Base-by-base conservation (phyloP, 2,113 vertebrate genomes). In the Odocoileus virginianus region DNA sequence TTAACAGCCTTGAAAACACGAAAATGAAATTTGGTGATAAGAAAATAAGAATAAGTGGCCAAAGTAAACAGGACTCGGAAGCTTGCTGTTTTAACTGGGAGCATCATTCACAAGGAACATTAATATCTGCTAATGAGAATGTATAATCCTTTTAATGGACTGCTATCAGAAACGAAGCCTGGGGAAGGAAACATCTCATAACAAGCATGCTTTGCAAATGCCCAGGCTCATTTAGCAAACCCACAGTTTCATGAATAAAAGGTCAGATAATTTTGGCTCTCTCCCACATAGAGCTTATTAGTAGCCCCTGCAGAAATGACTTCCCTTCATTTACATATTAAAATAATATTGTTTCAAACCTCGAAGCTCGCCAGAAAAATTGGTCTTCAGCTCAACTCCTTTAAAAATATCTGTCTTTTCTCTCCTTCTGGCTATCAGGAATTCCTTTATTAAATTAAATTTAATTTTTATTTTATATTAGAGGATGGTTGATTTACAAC, bases 21-120 rank as follows among this genome's bases (percentile, higher is more conserved):
- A 33, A 28, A 91, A 30, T n/a, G 5, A 58, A 81, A 47, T 45
- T 40, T 28, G 10, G 9, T 33, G n/a, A 40, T 43, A 58, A 54
- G 14, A 27, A 16, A 83, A n/a, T 36, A 52, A 40, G 94, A 50
- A 5, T 3, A 14, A n/a, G 17, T 2, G 79, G n/a, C 21, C 52
- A 11, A 47, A 43, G 23, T 7, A 30, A 33, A 71, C 1, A 64
- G 36, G 84, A 81, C 45, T 33, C 28, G 36, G n/a, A 64, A 47
- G 3, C 10, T 16, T 9, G 19, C 83, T 15, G 0, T 76, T 61
- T 4, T 14, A 11, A 43, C 21, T 8, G 6, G n/a, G 47, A 52
- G 21, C 17, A 3, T 27, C 45, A 0, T 33, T 45, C 30, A 2
- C 5, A 0, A 47, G 33, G 43, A 25, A 17, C 4, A 9, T 3